Base-by-base conservation (phyloP, 2,797 vertebrate species). In the Lacerta bilineata region DNA sequence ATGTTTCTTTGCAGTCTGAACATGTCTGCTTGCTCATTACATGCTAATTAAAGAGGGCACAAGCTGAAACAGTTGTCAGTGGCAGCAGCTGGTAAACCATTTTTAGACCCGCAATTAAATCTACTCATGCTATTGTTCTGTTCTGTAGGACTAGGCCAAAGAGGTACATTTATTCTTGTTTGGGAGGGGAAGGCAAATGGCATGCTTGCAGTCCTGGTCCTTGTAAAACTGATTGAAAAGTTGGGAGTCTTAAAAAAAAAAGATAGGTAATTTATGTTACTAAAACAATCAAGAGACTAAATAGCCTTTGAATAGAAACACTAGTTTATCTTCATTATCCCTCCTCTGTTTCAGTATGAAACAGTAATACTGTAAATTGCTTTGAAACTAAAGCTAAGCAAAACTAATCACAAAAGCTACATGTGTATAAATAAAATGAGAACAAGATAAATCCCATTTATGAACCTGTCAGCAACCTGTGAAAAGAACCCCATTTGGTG, bases 81-180 rank as follows among this genome's bases (percentile, higher is more conserved):
- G 90, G 76, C 83, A 85, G 75, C 80, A 94, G 85, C 89, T 95
- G 86, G 90, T 87, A 93, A 90, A 71, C n/a, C 91, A 86, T 79
- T 92, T 85, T 92, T 76, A 93, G 92, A 88, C 89, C 92, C 89
- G 79, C 85, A 94, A 88, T 95, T 93, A 93, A 89, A 83, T 94
- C 79, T n/a, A 89, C 88, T 86, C 74, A 85, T 80, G 59, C 71
- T 84, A 91, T 94, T 95, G 80, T 91, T 95, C 88, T 89, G 91
- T 93, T 81, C 92, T 91, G 86, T 84, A 2, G 0, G 59, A 23
- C 25, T 85, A 41, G 92, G 43, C 69, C 59, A 36, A 41, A 89
- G 66, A 90, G 17, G 55, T 69, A 86, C 1, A 80, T 84, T 86
- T 1, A 84, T 90, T 92, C 89, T 87, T 88, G 41, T 64, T 91